These are phyloP conservation scores for Tenebrio molitor DNA, from an alignment of 1,140 invertebrate genomes.

Conservation along the genomic window DNA sequence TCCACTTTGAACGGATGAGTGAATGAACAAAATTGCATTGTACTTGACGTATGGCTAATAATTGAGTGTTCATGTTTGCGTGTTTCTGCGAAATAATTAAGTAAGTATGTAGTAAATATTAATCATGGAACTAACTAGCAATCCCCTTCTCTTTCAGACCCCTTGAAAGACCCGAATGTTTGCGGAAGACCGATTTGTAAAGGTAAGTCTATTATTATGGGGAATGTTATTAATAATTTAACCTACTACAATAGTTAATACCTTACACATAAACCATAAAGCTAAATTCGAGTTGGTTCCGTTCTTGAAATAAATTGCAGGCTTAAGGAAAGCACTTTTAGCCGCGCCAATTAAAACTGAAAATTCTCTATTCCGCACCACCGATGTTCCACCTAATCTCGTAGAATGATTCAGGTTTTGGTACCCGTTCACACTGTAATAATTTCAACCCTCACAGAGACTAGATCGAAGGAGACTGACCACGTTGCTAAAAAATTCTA, in stretches of 20 bases:
- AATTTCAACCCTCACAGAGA: too few species aligned
- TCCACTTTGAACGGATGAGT: too few species aligned
- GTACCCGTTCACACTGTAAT: neutral
- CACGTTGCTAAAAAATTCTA: too few species aligned
- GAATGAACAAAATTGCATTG: too few species aligned
- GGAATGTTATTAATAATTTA: constrained; percentile 39
- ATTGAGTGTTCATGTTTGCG: constrained; percentile 32
- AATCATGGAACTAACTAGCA: constrained; percentile 22
- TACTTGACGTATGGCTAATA: constrained; percentile 7
- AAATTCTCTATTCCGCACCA: constrained; percentile 16
- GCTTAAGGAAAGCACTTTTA: constrained; percentile 35
- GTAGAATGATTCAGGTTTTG: neutral
- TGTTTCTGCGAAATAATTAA: constrained; percentile 32
- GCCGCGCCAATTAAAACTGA: constrained; percentile 26
- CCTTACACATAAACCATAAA: constrained; percentile 38
- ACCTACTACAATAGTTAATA: constrained; percentile 34
- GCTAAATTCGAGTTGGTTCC: constrained; percentile 30
- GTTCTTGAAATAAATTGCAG: constrained; percentile 28
- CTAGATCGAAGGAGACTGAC: too few species aligned
- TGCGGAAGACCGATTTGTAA: constrained; percentile 75
- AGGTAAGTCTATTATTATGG: constrained; percentile 65
- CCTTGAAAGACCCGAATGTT: constrained; percentile 75
- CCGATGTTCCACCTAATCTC: neutral
- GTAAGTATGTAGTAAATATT: constrained; percentile 35
- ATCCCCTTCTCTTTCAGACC: constrained; percentile 68